These are phyloP conservation scores for Tautogolabrus adspersus DNA, from an alignment of 2,113 vertebrate genomes.

Conservation along the genomic window DNA sequence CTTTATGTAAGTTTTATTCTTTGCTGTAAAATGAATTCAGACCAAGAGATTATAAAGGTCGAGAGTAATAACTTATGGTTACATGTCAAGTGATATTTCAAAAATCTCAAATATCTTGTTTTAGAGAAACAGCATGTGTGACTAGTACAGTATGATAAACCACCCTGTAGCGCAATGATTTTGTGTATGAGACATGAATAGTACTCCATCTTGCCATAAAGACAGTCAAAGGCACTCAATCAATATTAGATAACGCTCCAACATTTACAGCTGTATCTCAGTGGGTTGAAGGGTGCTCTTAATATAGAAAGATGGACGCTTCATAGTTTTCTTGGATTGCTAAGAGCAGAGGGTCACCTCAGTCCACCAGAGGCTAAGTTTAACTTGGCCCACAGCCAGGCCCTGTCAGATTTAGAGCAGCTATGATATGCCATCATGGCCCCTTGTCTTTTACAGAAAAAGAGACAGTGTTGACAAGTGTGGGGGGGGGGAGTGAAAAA, in stretches of 20 bases:
- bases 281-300: conserved; percentile 44
- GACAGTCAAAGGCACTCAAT: conserved; percentile 6
- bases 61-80: background rate
- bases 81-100: no score
- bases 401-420: conserved; percentile 31
- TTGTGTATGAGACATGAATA: background rate
- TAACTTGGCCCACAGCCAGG: conserved; percentile 52
- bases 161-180: background rate
- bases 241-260: conserved; percentile 1
- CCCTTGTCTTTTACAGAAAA: conserved; percentile 14
- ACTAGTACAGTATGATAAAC: background rate
- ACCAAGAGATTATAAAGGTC: no score
- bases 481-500: conserved; percentile 20
- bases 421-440: background rate
- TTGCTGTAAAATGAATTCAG: no score
- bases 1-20: no score
- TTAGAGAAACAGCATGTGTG: no score
- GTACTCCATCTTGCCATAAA: background rate
- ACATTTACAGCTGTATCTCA: conserved; percentile 36
- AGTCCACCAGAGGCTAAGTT: conserved; percentile 51
- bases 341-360: conserved; percentile 43
- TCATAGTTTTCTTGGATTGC: conserved; percentile 44
- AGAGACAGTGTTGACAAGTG: background rate
- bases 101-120: no score
- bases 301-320: conserved; percentile 38